Base-by-base conservation (phyloP, 2,797 vertebrate species). In the Hemibagrus guttatus region DNA sequence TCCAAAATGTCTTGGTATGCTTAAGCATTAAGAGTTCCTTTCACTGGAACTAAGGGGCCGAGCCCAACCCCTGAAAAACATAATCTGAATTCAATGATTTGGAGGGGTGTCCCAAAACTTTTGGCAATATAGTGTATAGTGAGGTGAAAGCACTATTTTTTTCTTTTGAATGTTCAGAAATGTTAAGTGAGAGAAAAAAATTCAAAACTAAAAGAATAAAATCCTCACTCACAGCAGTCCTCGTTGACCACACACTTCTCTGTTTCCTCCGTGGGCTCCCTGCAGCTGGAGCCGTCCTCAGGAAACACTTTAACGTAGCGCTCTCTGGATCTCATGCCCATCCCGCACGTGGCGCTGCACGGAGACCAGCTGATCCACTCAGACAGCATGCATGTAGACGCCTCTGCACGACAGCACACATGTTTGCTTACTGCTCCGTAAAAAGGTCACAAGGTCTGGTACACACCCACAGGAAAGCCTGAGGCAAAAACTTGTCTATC, bases 311-410 rank as follows among this genome's bases (percentile, higher is more conserved):
- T 99, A 88, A 99, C 96, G 0, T 99, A 99, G 87, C 98, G 94
- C 91, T 99, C 98, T 87, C 98, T 94, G 21, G 98, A 99, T 46
- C 98, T 95, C 88, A 97, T 97, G 35, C 98, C 98, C 95, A 96
- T 96, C 58, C 98, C 98, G 1, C 98, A 99, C 64, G 98, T 97
- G 66, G 95, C 94, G 2, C 97, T 99, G 94, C 98, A 99, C 81
- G 98, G 96, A 0, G 98, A 99, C 98, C 98, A 99, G 31, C 96
- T 97, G 93, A 99, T 99, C 98, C 98, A 99, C 93, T 99, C 98
- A 0, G 98, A 99, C 98, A 99, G 98, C 96, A 98, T 99, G 89
- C 98, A 99, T 0, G 97, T 96, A 26, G 97, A 98, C 0, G 95
- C 93, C 86, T 99, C 98, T 95, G 91, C 39, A 61, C 64, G 5